Evolutionary conservation across 2,797 vertebrate genomes (phyloP).

Genomic region (Euthynnus affinis): DNA sequence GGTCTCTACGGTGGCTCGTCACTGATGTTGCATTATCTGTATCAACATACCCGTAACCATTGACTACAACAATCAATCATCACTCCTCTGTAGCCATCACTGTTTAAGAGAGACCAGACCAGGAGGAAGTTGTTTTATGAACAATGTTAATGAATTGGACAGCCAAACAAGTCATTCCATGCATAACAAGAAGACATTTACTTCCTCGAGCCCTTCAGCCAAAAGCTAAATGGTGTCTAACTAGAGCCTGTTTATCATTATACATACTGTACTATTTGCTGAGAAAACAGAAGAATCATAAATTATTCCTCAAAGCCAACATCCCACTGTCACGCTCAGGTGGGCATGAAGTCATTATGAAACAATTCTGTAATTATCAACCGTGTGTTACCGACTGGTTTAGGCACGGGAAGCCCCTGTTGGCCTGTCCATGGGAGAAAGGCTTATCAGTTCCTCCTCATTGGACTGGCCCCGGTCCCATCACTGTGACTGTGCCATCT

Average conservation of each 20-base stretch:
- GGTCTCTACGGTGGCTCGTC: slow-evolving; percentile 7
- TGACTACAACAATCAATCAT: slow-evolving; percentile 5
- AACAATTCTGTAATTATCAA: slow-evolving; percentile 30
- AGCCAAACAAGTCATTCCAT: not conserved
- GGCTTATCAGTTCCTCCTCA: slow-evolving; percentile 69
- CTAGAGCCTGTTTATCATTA: not conserved
- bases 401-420: slow-evolving; percentile 39
- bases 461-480: slow-evolving; percentile 45
- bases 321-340: slow-evolving; percentile 1
- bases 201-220: slow-evolving; percentile 15
- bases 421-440: slow-evolving; percentile 24
- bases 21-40: slow-evolving; percentile 16
- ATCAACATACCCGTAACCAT: slow-evolving; percentile 16
- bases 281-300: slow-evolving; percentile 1
- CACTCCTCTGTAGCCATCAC: not conserved
- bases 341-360: slow-evolving; percentile 28
- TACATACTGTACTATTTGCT: not conserved
- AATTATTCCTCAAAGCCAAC: slow-evolving; percentile 5
- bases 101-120: slow-evolving; percentile 20
- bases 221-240: not conserved
- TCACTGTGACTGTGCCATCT: slow-evolving; percentile 49
- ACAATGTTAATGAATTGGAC: not conserved
- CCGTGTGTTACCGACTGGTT: slow-evolving; percentile 18
- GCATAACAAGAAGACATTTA: slow-evolving; percentile 1
- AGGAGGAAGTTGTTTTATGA: slow-evolving; percentile 45